Base-by-base conservation (phyloP, 2,113 vertebrate species). In the Aleadryas rufinucha region DNA sequence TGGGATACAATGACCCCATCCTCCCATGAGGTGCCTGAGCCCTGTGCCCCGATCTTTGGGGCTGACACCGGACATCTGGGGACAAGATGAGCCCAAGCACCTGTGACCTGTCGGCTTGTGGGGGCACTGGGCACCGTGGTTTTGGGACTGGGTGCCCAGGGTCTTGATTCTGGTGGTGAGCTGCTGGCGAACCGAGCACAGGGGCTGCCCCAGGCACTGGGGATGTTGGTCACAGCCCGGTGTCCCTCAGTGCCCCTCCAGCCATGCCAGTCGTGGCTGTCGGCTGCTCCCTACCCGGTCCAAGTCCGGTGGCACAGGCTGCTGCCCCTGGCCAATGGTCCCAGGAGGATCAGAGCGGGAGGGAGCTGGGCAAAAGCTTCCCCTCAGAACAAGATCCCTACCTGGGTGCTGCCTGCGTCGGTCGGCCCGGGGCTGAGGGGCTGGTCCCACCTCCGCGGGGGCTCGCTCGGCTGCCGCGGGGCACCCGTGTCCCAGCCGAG, bases 381-480 rank as follows among this genome's bases (percentile, higher is more conserved):
- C 57, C 66, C 91, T 94, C 89, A 50, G 35, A 74, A 54, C 79
- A 82, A 56, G 74, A 76, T 96, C 93, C 95, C 95, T 94, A 95
- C 93, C 92, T 93, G 95, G 91, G 31, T 16, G 78, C 93, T 94
- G 95, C 94, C 94, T 83, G 87, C n/a, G 87, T 93, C 74, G 57
- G 74, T 95, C 4, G 70, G 96, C 81, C 47, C 53, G 1, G 89
- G 96, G 89, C 96, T 96, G 89, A 82, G 95, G 84, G 89, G 89
- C 89, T 94, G 93, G 87, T 91, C 93, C 95, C 91, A 88, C 57
- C 85, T 75, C 81, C 12, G 57, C 16, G 26, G 87, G 70, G 72
- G 71, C 94, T 95, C 75, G 15, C 87, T 92, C 15, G 33, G 70
- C 71, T 78, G 92, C 84, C 65, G 68, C 5, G 23, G 80, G 89